Evolutionary conservation across 2,888 invertebrate genomes (phyloP), one percentile per base, ranked within the genome.

Genomic region (Stramonita haemastoma): DNA sequence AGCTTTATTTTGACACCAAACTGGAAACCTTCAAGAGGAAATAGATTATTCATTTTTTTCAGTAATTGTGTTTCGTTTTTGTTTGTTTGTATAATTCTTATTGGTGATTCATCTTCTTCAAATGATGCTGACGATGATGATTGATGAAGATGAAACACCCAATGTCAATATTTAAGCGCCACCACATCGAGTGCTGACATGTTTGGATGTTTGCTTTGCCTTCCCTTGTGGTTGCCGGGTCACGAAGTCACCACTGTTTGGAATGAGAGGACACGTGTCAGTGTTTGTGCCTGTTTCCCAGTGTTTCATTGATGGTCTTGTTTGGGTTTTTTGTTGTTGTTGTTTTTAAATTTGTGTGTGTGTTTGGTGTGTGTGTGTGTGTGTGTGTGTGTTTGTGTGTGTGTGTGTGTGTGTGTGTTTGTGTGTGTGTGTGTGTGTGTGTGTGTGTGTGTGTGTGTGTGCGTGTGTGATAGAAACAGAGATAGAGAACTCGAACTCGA

Each of bases 361-460:
- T 29, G 13, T 73, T 13, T 26, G 29, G 22, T n/a, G 22, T n/a
- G 26, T 77, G 22, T 4, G 1, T 11, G 26, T n/a, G 73, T n/a
- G 73, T 13, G 1, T n/a, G 11, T 22, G 4, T 13, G 73, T n/a
- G 22, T n/a, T 1, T n/a, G 11, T n/a, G 13, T 29, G 1, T 22
- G 29, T 77, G n/a, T 22, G 73, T 5, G 6, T 11, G 26, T n/a
- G 13, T 29, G 26, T 26, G 1, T 26, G 26, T n/a, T 1, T 22
- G 73, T 77, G n/a, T 13, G 73, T 13, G 11, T 77, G 26, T 22
- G n/a, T 66, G 29, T 11, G 13, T 93, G 86, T 34, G 13, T 36
- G 17, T 34, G 34, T 79, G 34, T 32, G 15, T 15, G 17, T 17
- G 26, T 79, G 29, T 17, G 1, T 79, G 79, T 79, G 26, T 26